A percentile compares a stretch with the other conserved stretches of the same genome.
Conservation (phyloP, 2,888 invertebrate species). For the Meloe dianella region DNA sequence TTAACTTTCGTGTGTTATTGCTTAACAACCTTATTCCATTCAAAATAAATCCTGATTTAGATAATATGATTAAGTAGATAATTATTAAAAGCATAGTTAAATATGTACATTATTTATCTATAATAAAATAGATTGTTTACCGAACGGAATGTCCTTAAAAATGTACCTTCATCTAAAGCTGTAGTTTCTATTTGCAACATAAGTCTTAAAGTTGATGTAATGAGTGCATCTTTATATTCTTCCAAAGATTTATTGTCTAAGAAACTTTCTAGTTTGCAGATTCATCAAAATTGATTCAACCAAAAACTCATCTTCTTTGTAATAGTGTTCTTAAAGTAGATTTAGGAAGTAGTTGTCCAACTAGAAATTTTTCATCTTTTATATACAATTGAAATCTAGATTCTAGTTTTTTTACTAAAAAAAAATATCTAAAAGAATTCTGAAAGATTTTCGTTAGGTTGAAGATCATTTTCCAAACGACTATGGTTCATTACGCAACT, state of each 20-base stretch:
- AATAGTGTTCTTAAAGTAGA: not conserved
- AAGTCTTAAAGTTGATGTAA: constrained; percentile 1
- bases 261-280: not conserved
- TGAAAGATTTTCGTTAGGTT: not conserved
- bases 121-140: not conserved
- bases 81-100: not conserved
- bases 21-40: not conserved
- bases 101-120: not conserved
- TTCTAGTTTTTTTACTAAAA: not conserved
- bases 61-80: not conserved
- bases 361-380: not conserved
- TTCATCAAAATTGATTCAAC: constrained; percentile 11
- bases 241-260: not conserved
- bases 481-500: constrained; percentile 39
- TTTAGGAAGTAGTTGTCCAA: not conserved
- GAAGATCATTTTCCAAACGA: constrained; percentile 14
- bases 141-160: not conserved
- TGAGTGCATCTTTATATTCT: constrained; percentile 9
- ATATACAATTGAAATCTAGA: not conserved
- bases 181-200: not conserved
- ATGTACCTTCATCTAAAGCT: not conserved
- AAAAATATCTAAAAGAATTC: not conserved
- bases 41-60: not conserved
- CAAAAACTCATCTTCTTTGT: not conserved
- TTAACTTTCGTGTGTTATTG: constrained; percentile 42